phyloP scores from a whole-genome alignment of 2,113 vertebrate genomes.

The Sturnus vulgaris region DNA sequence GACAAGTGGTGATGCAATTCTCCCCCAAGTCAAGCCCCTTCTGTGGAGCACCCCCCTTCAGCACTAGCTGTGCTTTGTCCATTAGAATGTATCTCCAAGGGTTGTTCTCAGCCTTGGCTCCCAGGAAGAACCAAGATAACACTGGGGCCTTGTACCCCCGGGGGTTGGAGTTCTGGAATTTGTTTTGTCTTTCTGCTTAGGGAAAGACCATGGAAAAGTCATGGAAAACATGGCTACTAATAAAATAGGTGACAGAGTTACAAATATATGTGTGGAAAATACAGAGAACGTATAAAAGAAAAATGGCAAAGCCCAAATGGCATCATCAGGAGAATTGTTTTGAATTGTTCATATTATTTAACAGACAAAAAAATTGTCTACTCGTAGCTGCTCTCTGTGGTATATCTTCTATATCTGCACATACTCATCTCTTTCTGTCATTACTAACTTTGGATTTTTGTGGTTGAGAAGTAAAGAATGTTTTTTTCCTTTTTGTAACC shows the following conservation, averaged over 20 bases:
- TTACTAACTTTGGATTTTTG: background rate
- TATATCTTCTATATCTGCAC: background rate
- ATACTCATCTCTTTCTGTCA: background rate
- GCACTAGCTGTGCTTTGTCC: background rate
- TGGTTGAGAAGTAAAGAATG: background rate
- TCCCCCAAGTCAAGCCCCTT: background rate
- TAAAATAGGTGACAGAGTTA: background rate
- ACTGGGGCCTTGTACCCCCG: background rate
- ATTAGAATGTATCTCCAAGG: rapidly evolving
- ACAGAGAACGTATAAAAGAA: background rate
- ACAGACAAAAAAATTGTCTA: background rate
- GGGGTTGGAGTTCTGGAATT: background rate
- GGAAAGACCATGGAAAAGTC: background rate
- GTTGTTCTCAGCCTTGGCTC: background rate
- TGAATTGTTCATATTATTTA: background rate
- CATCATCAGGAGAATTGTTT: background rate
- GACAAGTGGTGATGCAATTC: background rate
- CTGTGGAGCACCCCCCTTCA: background rate
- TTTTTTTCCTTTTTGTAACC: background rate
- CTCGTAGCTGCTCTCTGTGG: background rate
- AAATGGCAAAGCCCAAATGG: background rate
- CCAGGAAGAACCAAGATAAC: background rate
- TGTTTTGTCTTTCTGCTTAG: background rate
- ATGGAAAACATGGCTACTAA: background rate
- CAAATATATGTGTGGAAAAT: background rate